Percentiles rank a stretch among this genome's conserved stretches.
phyloP scores from a whole-genome alignment of 2,113 vertebrate species.

The Plotosus lineatus region DNA sequence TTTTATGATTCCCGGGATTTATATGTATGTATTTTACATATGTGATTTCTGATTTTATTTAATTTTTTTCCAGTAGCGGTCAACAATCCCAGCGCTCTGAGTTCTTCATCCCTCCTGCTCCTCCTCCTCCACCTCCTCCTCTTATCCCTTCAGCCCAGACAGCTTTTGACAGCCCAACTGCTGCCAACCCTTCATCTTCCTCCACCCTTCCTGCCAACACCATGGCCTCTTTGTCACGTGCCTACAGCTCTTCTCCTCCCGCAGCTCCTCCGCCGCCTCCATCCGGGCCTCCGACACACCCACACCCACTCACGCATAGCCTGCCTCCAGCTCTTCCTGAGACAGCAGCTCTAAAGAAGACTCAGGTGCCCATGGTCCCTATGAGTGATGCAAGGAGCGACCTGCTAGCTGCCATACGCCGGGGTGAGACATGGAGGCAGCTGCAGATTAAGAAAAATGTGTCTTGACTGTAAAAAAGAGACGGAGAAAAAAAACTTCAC shows the following conservation, averaged over 20 bases:
- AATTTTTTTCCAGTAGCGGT: conserved; percentile 62
- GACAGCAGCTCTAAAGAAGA: conserved; percentile 69
- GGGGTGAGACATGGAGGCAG: conserved; percentile 73
- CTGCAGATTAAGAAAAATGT: not conserved
- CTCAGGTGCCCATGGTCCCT: conserved; percentile 79
- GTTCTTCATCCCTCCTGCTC: conserved; percentile 83
- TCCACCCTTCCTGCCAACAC: conserved; percentile 58
- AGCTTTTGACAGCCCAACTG: conserved; percentile 80
- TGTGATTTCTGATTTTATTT: too few species aligned
- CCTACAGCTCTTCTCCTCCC: conserved; percentile 75
- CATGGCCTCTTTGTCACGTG: conserved; percentile 59
- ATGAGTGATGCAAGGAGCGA: conserved; percentile 92
- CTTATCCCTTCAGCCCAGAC: conserved; percentile 86
- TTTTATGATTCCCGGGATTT: not conserved
- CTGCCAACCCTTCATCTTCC: conserved; percentile 57
- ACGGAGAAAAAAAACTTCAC: not conserved
- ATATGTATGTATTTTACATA: not conserved
- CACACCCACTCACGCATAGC: conserved; percentile 68
- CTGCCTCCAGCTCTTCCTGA: conserved; percentile 59
- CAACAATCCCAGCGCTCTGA: conserved; percentile 80
- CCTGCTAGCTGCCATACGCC: conserved; percentile 87
- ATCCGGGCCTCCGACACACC: conserved; percentile 51
- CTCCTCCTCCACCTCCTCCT: conserved; percentile 81
- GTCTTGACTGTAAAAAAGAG: not conserved
- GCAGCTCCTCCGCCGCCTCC: conserved; percentile 65